Evolutionary conservation across 2,888 invertebrate species (phyloP).

Genomic region (Tricholauxania praeusta): DNA sequence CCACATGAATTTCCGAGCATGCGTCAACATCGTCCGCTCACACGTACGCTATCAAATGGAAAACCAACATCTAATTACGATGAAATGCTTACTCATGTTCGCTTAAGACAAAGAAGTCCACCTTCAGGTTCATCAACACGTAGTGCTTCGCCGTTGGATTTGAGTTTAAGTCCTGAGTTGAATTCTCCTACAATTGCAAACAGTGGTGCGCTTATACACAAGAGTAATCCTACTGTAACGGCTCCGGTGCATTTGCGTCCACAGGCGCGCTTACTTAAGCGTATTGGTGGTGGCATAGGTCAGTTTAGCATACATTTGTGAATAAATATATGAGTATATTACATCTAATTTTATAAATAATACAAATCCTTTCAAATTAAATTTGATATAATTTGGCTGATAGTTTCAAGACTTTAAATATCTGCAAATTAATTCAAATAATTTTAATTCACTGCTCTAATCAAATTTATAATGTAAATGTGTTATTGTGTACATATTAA

Average conservation of each 20-base stretch:
- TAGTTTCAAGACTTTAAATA: too few species aligned
- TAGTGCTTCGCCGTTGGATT: conserved; percentile 67
- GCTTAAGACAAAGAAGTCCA: conserved; percentile 61
- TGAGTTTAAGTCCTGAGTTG: conserved; percentile 54
- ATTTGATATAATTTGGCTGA: too few species aligned
- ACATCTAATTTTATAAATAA: neutral
- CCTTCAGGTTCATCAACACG: conserved; percentile 67
- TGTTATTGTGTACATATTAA: too few species aligned
- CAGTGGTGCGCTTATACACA: conserved; percentile 1
- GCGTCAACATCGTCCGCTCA: conserved; percentile 76
- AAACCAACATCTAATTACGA: conserved; percentile 52
- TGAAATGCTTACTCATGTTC: neutral
- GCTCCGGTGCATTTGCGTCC: conserved; percentile 66
- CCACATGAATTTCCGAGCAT: conserved; percentile 54
- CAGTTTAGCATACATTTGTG: conserved; percentile 25
- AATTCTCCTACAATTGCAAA: conserved; percentile 32
- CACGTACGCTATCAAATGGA: conserved; percentile 75
- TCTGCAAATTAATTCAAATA: too few species aligned
- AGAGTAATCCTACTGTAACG: conserved; percentile 38
- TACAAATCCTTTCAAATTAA: too few species aligned
- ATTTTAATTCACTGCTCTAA: too few species aligned
- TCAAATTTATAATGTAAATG: too few species aligned
- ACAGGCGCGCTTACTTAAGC: conserved; percentile 74
- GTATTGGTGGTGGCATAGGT: conserved; percentile 67
- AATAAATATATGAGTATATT: conserved; percentile 29